Conservation (phyloP, 2,113 vertebrate genomes). For the Piliocolobus tephrosceles region DNA sequence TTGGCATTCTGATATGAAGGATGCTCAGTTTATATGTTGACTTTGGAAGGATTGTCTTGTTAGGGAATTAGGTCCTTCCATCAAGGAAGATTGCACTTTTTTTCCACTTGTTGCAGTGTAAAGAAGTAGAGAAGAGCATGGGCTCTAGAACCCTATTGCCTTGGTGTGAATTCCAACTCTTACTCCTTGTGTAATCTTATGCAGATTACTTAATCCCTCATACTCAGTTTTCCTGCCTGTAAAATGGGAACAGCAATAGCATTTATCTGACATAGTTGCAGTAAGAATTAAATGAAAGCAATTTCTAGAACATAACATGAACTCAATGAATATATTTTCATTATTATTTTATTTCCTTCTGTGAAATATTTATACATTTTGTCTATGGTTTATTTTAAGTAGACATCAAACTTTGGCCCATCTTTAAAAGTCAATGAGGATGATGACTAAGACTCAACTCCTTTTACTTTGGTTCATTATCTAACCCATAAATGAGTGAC, state of each 20-base stretch:
- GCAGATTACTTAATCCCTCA: background rate
- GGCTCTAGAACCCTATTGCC: background rate
- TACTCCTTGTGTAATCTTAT: background rate
- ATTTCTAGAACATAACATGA: background rate
- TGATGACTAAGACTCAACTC: background rate
- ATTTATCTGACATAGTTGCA: background rate
- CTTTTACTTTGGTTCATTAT: background rate
- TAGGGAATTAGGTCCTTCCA: background rate
- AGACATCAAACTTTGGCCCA: background rate
- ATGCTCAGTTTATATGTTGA: background rate
- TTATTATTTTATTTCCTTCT: background rate
- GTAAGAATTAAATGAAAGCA: background rate
- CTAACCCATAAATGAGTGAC: background rate
- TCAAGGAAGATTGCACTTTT: fast-evolving
- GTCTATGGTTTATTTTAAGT: background rate
- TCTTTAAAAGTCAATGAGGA: background rate
- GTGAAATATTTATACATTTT: background rate
- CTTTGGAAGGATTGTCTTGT: background rate
- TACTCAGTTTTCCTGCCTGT: background rate
- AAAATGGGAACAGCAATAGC: background rate
- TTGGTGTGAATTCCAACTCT: background rate
- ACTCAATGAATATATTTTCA: background rate
- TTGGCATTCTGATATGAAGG: background rate
- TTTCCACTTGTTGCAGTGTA: background rate
- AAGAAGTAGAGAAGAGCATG: background rate